These are phyloP conservation scores for Gymnoscopelus braueri DNA, from an alignment of 2,797 vertebrate species.

Conservation along the genomic window DNA sequence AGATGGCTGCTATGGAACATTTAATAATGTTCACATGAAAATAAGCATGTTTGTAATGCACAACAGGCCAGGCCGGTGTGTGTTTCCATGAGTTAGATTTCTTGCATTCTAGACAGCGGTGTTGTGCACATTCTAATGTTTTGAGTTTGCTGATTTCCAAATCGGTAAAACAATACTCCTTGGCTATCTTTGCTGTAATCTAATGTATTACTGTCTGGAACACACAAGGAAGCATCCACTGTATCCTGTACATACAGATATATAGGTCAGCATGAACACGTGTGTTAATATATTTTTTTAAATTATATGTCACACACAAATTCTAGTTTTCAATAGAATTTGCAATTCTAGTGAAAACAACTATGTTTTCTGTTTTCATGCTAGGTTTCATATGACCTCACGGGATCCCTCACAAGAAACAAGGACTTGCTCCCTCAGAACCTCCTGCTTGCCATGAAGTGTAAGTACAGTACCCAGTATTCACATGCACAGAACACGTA, in stretches of 20 bases:
- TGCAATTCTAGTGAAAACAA: slow-evolving; percentile 2
- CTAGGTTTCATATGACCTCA: slow-evolving; percentile 92
- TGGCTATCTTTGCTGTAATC: no score
- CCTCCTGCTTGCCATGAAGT: slow-evolving; percentile 93
- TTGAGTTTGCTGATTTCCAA: no score
- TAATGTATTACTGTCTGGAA: neutral
- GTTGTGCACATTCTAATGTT: no score
- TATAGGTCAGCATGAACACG: neutral
- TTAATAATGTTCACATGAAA: no score
- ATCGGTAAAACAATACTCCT: no score
- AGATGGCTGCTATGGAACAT: no score
- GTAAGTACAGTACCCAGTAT: slow-evolving; percentile 80
- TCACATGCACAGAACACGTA: slow-evolving; percentile 34
- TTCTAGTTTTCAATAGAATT: no score
- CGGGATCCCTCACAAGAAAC: slow-evolving; percentile 91
- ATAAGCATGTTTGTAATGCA: no score
- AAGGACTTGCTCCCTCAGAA: slow-evolving; percentile 94
- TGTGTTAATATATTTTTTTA: neutral
- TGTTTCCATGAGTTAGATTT: no score
- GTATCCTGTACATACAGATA: slow-evolving; percentile 12
- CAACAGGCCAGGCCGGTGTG: no score
- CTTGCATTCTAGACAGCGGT: no score
- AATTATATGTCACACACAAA: neutral
- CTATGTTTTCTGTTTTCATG: slow-evolving; percentile 49
- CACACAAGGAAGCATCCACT: neutral